These are phyloP conservation scores for Meteorus colon DNA, from an alignment of 2,888 invertebrate species.

Conservation along the genomic window DNA sequence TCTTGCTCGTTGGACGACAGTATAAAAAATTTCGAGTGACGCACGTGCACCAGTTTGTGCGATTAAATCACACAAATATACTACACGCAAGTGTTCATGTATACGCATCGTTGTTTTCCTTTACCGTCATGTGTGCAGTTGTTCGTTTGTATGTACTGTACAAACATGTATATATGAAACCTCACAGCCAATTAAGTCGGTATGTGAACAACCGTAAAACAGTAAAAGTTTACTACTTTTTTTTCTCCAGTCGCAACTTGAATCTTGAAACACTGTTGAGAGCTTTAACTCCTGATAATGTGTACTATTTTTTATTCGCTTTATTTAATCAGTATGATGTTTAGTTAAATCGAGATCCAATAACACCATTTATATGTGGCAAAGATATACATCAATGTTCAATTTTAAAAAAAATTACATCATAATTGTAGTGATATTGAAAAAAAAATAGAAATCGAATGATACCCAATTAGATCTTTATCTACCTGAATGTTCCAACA, in stretches of 20 bases:
- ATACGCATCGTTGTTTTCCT: background rate
- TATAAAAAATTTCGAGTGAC: constrained; percentile 40
- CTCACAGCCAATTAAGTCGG: constrained; percentile 11
- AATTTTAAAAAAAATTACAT: too few relatives aligned
- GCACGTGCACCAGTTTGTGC: constrained; percentile 40
- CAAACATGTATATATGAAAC: background rate
- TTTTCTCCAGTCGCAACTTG: background rate
- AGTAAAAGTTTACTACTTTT: background rate
- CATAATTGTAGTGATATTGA: too few relatives aligned
- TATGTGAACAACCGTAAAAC: background rate
- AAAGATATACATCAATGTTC: too few relatives aligned
- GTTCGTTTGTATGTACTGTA: background rate
- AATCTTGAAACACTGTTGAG: background rate
- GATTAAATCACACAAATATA: constrained; percentile 13
- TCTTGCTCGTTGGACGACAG: constrained; percentile 37
- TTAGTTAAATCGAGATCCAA: too few relatives aligned
- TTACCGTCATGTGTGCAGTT: background rate
- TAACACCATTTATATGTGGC: too few relatives aligned
- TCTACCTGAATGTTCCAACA: too few relatives aligned
- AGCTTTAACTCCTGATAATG: too few relatives aligned
- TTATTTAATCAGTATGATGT: too few relatives aligned
- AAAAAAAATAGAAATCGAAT: too few relatives aligned
- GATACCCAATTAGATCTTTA: too few relatives aligned
- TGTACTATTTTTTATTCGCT: too few relatives aligned
- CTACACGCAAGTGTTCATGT: background rate